These are phyloP conservation scores for Tragulus kanchil DNA, from an alignment of 2,113 vertebrate genomes.

Conservation along the genomic window DNA sequence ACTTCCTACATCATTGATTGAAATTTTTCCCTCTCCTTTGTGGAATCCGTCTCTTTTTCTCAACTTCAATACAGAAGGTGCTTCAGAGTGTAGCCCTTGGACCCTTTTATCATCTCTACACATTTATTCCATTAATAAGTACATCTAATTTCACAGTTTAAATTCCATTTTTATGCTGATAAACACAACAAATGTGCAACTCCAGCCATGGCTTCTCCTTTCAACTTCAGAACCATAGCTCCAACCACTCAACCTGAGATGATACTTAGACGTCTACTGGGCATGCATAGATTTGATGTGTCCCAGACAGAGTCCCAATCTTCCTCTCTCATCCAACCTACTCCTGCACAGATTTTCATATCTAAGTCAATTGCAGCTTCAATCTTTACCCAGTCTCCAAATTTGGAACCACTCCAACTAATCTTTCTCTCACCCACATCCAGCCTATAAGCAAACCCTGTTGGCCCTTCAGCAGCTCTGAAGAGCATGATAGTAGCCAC, in stretches of 20 bases:
- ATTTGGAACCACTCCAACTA: not conserved
- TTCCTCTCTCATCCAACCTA: not conserved
- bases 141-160: not conserved
- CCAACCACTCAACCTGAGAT: not conserved
- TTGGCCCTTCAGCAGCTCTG: not conserved
- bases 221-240: not conserved
- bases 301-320: not conserved
- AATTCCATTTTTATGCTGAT: not conserved
- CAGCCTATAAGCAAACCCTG: not conserved
- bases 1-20: accelerated
- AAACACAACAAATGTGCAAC: not conserved
- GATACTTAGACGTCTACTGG: not conserved
- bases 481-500: too few species aligned
- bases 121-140: not conserved
- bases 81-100: not conserved
- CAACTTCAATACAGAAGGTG: not conserved
- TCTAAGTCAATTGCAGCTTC: not conserved
- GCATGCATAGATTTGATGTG: not conserved
- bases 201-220: not conserved
- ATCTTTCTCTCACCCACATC: not conserved
- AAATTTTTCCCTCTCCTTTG: not conserved
- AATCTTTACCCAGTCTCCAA: not conserved
- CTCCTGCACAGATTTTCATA: not conserved
- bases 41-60: not conserved
- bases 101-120: not conserved